Evolutionary conservation across 92 coral and sea anemone species (phyloP).

Genomic region (Siderastrea radians): DNA sequence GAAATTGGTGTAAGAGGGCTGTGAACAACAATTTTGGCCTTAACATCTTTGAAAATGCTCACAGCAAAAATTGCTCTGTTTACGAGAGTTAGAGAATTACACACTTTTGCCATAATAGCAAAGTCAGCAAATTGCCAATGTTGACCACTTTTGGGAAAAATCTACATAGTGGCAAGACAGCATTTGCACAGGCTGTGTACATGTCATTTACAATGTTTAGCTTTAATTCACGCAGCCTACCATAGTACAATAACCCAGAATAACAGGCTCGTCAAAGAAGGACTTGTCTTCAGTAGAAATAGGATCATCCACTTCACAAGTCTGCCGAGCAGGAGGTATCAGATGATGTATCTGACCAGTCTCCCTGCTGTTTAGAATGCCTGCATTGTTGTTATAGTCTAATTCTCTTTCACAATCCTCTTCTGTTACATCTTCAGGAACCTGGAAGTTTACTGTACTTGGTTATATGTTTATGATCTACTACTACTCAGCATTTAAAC

Average conservation of each 20-base stretch:
- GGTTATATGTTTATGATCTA: conserved; percentile 11
- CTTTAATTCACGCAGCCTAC: conserved; percentile 15
- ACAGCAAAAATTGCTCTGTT: no score
- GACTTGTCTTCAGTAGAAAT: conserved; percentile 27
- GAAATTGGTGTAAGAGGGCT: no score
- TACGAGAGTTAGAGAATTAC: no score
- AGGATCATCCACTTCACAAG: conserved; percentile 87
- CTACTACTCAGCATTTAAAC: background rate
- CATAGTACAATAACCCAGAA: conserved; percentile 44
- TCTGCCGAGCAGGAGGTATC: conserved; percentile 86
- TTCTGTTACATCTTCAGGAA: conserved; percentile 68
- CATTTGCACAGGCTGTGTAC: conserved; percentile 3
- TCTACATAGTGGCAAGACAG: background rate
- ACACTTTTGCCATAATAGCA: no score
- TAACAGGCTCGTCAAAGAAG: conserved; percentile 44
- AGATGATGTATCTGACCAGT: conserved; percentile 85
- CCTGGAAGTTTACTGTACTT: conserved; percentile 76
- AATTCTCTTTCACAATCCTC: conserved; percentile 61
- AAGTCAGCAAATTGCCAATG: no score
- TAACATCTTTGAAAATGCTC: no score
- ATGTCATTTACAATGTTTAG: background rate
- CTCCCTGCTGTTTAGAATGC: conserved; percentile 84
- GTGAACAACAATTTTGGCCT: no score
- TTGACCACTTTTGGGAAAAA: background rate
- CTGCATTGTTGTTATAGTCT: conserved; percentile 91